Base-by-base conservation (phyloP, 2,888 invertebrate species). In the Rhyacophila evoluta region DNA sequence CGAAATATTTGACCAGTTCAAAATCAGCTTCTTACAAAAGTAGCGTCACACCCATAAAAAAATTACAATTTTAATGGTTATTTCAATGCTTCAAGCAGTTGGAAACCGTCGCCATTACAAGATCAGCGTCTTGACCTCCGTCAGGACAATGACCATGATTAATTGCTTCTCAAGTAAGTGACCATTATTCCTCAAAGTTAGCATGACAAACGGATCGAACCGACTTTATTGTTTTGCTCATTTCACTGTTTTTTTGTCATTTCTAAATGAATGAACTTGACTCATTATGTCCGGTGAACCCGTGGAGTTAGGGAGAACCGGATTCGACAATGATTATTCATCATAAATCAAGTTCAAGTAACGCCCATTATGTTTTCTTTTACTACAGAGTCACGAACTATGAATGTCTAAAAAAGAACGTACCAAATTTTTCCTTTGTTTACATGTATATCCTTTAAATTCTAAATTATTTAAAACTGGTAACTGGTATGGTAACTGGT, bases 61-160 rank as follows among this genome's bases (percentile, higher is more conserved):
- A 19, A 25, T 55, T 25, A 55, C 55, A 19, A 19, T 25, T 19
- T 55, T 55, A 55, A 55, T 55, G 25, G 55, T 19, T 10, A 1
- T 8, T 10, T 15, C 55, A 19, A 15, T 41, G 41, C 41, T 19
- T 19, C 19, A 19, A 41, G 41, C 41, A 19, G 6, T 25, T 55
- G 55, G 25, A 19, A 19, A 55, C 25, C 55, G 55, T 55, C 55
- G 12, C 55, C 55, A 55, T 55, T 19, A 55, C 55, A 55, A 55
- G 55, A 19, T 55, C 55, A 55, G 12, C 55, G 19, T 55, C 55
- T 55, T 55, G 55, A 55, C 55, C 55, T 55, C 55, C 55, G 25
- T 10, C 55, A 55, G 55, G 55, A 55, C 55, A 55, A 25, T 55
- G 55, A 25, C 55, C 55, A 55, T 55, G 55, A 55, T 55, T 55